phyloP scores from a whole-genome alignment of 2,113 vertebrate genomes.

The Mustelus asterias region DNA sequence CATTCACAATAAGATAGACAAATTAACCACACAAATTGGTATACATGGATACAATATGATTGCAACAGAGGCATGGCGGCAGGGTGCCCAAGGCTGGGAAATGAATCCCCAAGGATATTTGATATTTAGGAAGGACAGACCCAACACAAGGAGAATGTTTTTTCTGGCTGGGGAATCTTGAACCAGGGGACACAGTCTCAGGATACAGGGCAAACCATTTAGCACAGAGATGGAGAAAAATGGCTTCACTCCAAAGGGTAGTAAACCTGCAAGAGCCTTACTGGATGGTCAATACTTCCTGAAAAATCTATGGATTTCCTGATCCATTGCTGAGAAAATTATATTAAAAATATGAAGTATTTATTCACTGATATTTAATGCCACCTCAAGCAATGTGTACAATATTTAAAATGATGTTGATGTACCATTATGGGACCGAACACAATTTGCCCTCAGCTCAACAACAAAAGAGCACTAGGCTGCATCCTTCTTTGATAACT shows the following conservation, averaged over 20 bases:
- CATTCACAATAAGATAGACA: too few relatives aligned
- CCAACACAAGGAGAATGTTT: too few relatives aligned
- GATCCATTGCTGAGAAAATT: background rate
- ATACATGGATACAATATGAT: too few relatives aligned
- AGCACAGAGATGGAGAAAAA: background rate
- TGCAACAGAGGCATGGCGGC: too few relatives aligned
- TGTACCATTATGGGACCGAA: background rate
- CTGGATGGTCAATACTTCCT: background rate
- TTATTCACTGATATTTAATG: background rate
- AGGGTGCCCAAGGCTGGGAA: too few relatives aligned
- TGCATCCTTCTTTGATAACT: background rate
- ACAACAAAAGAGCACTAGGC: background rate
- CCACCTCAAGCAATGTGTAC: background rate
- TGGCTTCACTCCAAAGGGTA: too few relatives aligned
- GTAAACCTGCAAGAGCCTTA: background rate
- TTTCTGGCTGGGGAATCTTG: too few relatives aligned
- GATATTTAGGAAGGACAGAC: too few relatives aligned
- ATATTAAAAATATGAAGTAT: background rate
- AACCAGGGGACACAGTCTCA: too few relatives aligned
- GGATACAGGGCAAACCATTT: too few relatives aligned
- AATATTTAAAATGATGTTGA: background rate
- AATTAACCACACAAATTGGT: too few relatives aligned
- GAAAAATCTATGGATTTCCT: background rate
- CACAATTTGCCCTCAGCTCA: background rate
- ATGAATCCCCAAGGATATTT: too few relatives aligned